phyloP scores from a whole-genome alignment of 2,797 vertebrate genomes.

The Gallinago solitaria region DNA sequence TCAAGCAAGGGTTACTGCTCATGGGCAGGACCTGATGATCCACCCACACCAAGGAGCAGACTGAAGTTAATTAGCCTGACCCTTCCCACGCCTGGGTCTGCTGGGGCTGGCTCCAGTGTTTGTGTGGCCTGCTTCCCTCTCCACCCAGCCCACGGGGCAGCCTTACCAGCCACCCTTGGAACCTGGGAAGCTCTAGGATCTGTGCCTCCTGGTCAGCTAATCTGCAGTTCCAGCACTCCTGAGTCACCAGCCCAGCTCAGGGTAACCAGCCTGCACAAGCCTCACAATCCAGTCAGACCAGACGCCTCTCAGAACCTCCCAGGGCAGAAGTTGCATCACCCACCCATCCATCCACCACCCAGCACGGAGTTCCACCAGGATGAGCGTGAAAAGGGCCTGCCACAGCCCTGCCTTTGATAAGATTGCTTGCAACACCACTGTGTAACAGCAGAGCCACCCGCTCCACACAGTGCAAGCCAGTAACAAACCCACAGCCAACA shows the following conservation, averaged over 20 bases:
- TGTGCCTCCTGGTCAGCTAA: not conserved
- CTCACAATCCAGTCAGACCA: constrained; percentile 3
- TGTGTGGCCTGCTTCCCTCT: not conserved
- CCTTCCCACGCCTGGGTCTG: not conserved
- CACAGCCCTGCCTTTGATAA: not conserved
- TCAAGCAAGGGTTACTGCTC: not conserved
- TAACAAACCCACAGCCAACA: not conserved
- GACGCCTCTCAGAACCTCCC: not conserved
- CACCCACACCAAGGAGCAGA: not conserved
- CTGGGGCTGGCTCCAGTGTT: not conserved
- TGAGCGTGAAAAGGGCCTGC: not conserved
- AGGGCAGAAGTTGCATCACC: constrained; percentile 18
- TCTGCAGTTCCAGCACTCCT: not conserved
- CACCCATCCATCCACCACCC: not conserved
- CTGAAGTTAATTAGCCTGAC: not conserved
- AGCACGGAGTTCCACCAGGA: not conserved
- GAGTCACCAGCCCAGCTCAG: not conserved
- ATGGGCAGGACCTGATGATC: not conserved
- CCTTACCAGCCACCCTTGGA: not conserved
- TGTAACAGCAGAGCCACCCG: not conserved
- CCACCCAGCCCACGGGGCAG: not conserved
- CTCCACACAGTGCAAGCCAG: not conserved
- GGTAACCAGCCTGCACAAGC: not conserved
- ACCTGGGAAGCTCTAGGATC: not conserved
- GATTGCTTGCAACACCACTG: not conserved